Base-by-base conservation (phyloP, 2,888 invertebrate species). In the Megalurothrips usitatus region DNA sequence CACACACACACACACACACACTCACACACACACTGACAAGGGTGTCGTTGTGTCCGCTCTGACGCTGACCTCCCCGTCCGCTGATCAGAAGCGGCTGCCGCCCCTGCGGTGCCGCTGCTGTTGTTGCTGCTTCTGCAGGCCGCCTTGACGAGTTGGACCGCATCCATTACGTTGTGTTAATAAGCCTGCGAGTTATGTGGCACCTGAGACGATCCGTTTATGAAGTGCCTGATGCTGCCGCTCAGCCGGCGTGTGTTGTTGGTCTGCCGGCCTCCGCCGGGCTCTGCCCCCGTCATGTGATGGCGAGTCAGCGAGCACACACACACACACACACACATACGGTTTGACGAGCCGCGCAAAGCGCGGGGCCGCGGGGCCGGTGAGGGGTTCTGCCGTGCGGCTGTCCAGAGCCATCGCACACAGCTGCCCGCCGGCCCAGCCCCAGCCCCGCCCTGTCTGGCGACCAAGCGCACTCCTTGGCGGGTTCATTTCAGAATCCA, bases 401-500 rank as follows among this genome's bases (percentile, higher is more conserved):
- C 58, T 58, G 58, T 43, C 34, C 34, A 43, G 34, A 43, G 34
- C 34, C 34, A 43, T 43, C 34, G 34, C 34, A 8, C 19, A 19
- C 52, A 17, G 52, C 58, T 58, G 58, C 58, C 58, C n/a, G 52
- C 52, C 52, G 6, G 17, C 17, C 68, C 68, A 9, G 68, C 68
- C n/a, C 68, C 63, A 9, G 23, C 68, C 68, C 68, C 26, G 26
- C 26, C 26, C 26, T 12, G 68, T 58, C 68, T 75, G 68, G 68
- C 11, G 68, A 75, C 68, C 68, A n/a, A 26, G 10, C 4, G 11
- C 23, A 23, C 63, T 63, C 6, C 58, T 14, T 23, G 68, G 68
- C 68, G 68, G 34, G 68, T 75, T 75, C 68, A 75, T 75, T 75
- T 75, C 68, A 75, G 23, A 75, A 75, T 75, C 68, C 68, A 75